Evolutionary conservation across 2,113 vertebrate species (phyloP), one percentile per base, ranked within the genome.

Genomic region (Sebastes fasciatus): DNA sequence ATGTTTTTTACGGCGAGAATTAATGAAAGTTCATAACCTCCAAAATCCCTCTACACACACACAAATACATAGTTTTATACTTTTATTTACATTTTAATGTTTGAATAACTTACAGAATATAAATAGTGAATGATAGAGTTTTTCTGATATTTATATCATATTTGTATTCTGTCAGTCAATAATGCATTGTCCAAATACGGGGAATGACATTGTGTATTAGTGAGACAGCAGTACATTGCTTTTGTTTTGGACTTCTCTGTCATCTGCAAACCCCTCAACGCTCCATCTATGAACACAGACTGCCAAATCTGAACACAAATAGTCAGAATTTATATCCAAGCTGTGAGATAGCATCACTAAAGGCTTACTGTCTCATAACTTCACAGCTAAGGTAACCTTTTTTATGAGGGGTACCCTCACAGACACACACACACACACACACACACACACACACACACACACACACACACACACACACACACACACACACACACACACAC

Each of bases 181-280:
- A 8, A 5, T 40, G 9, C 7, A 11, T n/a, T 58, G 40, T 45
- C 19, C 23, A 43, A 34, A 57, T 6, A 71, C 9, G 12, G 14
- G 10, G 6, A 14, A 19, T 8, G 5, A 10, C 43, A 40, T 19
- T 62, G 12, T 58, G 2, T 34, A 48, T 12, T 45, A 14, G 57
- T 13, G 19, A 58, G 14, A 76, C 42, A 40, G 5, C 43, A 60
- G 17, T 17, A 42, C 12, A 19, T 49, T 54, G 21, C 40, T 19
- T 77, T 54, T 71, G 17, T 52, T 75, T 80, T 62, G 11, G 14
- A 65, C 51, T n/a, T 63, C 16, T n/a, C 6, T 64, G 9, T n/a
- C 63, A 49, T 23, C 54, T 72, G 6, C 5, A 61, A 43, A 55
- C 7, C 45, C 9, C 26, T 55, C 7, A 6, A 51, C 73, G 12